A percentile compares a stretch with the other conserved stretches of the same genome.
Evolutionary conservation across 2,888 invertebrate genomes (phyloP).

Genomic region (Trachelus stipa): DNA sequence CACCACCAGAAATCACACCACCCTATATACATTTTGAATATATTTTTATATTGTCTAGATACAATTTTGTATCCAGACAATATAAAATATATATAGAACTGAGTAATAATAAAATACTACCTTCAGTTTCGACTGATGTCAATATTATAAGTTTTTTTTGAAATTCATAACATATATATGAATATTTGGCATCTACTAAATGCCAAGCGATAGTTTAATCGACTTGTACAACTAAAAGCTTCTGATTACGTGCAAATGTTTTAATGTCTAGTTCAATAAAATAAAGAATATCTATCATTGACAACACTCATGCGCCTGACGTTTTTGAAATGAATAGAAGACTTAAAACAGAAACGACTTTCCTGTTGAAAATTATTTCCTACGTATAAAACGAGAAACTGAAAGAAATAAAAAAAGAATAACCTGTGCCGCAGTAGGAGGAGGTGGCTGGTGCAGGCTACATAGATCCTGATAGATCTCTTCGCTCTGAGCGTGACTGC

Average conservation of each 20-base stretch:
- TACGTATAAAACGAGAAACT: slow-evolving; percentile 15
- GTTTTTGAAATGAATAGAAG: neutral
- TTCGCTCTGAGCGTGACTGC: slow-evolving; percentile 84
- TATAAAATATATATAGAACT: neutral
- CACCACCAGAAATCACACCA: slow-evolving; percentile 65
- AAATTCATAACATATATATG: neutral
- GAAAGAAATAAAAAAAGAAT: slow-evolving; percentile 40
- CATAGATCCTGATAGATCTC: slow-evolving; percentile 96
- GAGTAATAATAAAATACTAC: neutral
- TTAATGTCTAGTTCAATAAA: neutral
- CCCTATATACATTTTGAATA: slow-evolving; percentile 35
- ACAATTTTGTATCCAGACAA: too few relatives aligned
- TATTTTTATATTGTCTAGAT: neutral
- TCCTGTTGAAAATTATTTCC: neutral
- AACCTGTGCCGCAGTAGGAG: slow-evolving; percentile 64
- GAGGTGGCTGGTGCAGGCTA: slow-evolving; percentile 74
- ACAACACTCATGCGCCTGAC: neutral
- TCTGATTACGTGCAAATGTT: neutral
- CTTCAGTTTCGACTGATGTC: too few relatives aligned
- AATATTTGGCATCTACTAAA: neutral
- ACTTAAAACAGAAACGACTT: neutral
- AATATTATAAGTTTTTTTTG: too few relatives aligned
- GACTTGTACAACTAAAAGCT: neutral
- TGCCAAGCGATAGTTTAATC: neutral
- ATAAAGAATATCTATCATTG: neutral